Evolutionary conservation across 2,888 invertebrate species (phyloP), one percentile per base, ranked within the genome.

Genomic region (Oscheius sp.): DNA sequence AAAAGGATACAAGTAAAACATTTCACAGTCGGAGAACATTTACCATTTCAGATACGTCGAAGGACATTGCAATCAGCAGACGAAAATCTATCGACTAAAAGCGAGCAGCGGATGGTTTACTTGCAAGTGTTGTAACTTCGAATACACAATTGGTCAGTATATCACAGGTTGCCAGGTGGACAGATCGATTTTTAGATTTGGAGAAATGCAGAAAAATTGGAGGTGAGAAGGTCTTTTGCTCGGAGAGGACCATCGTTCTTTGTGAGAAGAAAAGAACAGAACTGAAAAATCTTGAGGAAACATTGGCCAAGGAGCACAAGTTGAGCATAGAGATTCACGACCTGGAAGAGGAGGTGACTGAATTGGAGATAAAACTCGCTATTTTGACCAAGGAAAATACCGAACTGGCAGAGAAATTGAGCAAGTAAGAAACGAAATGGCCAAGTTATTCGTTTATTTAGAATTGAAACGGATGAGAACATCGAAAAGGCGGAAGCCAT

Each of bases 121-220:
- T 12, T 58, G 58, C 58, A 58, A 58, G 29, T 58, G 58, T 12
- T 58, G 58, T 27, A 58, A 29, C 29, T 58, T n/a, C n/a, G 58
- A 58, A 29, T 58, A 25, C 58, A 25, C 27, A 6, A 29, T 58
- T 12, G 58, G 58, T 58, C 16, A 2, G 58, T 18, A 2, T 29
- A 9, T n/a, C n/a, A n/a, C n/a, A n/a, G n/a, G n/a, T 58, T 27
- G 3, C 27, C 25, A 35, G 35, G 9, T 9, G 35, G 35, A 35
- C 9, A 35, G 9, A 58, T 16, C 29, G 27, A 25, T 25, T 27
- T 58, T 58, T 27, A 58, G 58, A 58, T 29, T 27, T 16, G 7
- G 9, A 58, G 2, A 13, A 12, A n/a, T 5, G 9, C 29, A 25
- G 27, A n/a, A 25, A 13, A 13, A 25, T 58, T 12, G 58, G 58